Evolutionary conservation across 2,888 invertebrate species (phyloP).

Genomic region (Eilema depressum): DNA sequence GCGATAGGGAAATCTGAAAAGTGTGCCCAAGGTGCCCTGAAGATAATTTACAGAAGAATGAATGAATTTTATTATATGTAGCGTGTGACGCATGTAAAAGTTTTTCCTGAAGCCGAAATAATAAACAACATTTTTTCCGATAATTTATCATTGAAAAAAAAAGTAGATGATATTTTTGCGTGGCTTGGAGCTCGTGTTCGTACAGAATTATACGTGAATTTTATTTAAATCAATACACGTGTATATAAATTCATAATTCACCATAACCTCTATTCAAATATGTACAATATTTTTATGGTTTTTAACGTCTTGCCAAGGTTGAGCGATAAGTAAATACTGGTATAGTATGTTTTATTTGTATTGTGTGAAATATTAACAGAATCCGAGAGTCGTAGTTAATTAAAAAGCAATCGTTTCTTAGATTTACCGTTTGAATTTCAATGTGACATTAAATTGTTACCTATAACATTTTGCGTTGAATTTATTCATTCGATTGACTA

Average conservation of each 20-base stretch:
- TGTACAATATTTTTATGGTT: conserved; percentile 25
- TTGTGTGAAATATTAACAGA: background rate
- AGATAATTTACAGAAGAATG: background rate
- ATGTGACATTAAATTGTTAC: background rate
- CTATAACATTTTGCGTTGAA: background rate
- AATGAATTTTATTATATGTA: background rate
- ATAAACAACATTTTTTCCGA: background rate
- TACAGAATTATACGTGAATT: background rate
- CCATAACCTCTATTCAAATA: background rate
- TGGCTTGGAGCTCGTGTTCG: background rate
- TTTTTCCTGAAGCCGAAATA: background rate
- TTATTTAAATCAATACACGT: background rate
- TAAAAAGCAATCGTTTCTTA: background rate
- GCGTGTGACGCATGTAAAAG: background rate
- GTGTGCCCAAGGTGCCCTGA: background rate
- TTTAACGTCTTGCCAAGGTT: conserved; percentile 31
- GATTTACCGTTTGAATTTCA: background rate
- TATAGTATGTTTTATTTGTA: conserved; percentile 19
- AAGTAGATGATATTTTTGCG: background rate
- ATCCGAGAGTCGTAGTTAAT: background rate
- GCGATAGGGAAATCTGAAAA: background rate
- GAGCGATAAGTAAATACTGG: conserved; percentile 26
- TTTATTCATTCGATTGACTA: background rate
- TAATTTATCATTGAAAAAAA: background rate
- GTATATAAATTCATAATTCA: background rate